Evolutionary conservation across 2,888 invertebrate genomes (phyloP).

Genomic region (Philopedon plagiatum): DNA sequence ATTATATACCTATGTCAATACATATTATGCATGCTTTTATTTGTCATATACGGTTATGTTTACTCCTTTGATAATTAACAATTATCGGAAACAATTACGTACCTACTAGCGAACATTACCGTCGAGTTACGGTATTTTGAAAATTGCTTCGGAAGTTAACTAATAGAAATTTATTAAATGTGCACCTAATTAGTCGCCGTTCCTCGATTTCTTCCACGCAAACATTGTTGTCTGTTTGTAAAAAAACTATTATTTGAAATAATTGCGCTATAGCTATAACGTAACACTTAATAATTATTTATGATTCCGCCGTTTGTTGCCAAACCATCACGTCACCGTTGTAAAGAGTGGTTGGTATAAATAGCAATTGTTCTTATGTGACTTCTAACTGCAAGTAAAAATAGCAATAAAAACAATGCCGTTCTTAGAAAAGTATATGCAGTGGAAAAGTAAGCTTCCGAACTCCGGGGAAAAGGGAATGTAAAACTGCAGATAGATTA

Average conservation of each 20-base stretch:
- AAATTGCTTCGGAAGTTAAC: conserved; percentile 42
- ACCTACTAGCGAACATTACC: conserved; percentile 27
- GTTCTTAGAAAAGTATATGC: neutral
- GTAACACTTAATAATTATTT: conserved; percentile 27
- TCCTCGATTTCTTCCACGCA: conserved; percentile 36
- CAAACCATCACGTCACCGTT: conserved; percentile 23
- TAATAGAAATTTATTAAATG: conserved; percentile 40
- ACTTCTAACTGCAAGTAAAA: neutral
- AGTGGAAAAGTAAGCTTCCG: no score
- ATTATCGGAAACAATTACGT: conserved; percentile 38
- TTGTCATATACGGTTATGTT: conserved; percentile 29
- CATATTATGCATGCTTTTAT: neutral
- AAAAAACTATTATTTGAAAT: conserved; percentile 34
- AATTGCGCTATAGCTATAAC: conserved; percentile 28
- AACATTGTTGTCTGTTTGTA: conserved; percentile 20
- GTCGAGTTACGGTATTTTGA: conserved; percentile 41
- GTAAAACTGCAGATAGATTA: no score
- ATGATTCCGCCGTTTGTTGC: conserved; percentile 30
- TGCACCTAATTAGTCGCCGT: conserved; percentile 35
- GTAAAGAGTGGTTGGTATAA: conserved; percentile 10
- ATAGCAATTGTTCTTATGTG: conserved; percentile 11
- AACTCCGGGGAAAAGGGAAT: no score
- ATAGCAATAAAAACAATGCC: neutral
- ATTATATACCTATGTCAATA: no score
- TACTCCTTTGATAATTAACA: conserved; percentile 20